Evolutionary conservation across 2,797 vertebrate species (phyloP).

Genomic region (Tapera naevia): DNA sequence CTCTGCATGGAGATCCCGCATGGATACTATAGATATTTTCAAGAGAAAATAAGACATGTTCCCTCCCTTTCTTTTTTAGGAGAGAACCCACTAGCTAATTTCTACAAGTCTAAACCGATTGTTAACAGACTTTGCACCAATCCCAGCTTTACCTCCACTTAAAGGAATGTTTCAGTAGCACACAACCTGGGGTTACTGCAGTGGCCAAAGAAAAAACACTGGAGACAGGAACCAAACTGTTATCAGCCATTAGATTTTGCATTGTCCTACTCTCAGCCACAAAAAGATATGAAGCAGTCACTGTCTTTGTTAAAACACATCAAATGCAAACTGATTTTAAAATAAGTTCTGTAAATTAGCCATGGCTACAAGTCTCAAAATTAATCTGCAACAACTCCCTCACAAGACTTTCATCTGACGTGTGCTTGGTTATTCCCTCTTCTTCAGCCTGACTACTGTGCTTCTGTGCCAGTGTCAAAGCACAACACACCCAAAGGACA

Average conservation of each 20-base stretch:
- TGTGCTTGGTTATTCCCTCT: neutral
- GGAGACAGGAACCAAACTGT: neutral
- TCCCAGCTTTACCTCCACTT: neutral
- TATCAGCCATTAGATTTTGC: neutral
- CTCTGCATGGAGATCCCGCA: neutral
- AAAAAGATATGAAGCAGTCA: neutral
- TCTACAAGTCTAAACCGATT: slow-evolving; percentile 22
- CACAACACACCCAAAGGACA: neutral
- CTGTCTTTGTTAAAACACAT: neutral
- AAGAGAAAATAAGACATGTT: neutral
- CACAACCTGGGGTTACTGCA: neutral
- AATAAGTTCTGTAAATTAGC: neutral
- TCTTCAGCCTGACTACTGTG: neutral
- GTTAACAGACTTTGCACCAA: neutral
- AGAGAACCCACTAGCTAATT: neutral
- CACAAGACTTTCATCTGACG: neutral
- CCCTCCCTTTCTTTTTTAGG: neutral
- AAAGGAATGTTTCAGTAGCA: neutral
- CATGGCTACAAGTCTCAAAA: neutral
- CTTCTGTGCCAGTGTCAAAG: neutral
- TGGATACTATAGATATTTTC: neutral
- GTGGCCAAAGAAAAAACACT: neutral
- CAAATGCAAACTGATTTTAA: neutral
- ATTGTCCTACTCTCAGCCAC: neutral
- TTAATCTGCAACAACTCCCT: neutral